phyloP scores from a whole-genome alignment of 2,797 vertebrate genomes.

The Chiropotes sagulatus region DNA sequence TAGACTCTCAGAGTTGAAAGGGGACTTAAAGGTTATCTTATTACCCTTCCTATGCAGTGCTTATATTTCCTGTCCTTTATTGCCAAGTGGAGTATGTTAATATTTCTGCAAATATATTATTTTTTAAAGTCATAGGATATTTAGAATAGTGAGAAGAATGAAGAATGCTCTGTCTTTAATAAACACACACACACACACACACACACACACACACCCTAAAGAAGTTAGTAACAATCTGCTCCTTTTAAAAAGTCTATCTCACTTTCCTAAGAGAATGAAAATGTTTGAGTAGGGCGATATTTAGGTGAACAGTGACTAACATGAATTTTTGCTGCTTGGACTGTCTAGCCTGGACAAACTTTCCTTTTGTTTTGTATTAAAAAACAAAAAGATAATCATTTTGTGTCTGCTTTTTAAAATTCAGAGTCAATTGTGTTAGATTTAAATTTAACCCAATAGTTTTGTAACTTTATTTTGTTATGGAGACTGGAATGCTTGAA shows the following conservation, averaged over 20 bases:
- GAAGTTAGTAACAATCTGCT: conserved; percentile 45
- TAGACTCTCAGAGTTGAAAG: not conserved
- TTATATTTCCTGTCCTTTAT: conserved; percentile 63
- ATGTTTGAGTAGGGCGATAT: not conserved
- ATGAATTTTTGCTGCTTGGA: not conserved
- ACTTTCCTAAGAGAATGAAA: not conserved
- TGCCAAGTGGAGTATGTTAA: conserved; percentile 51
- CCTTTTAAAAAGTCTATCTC: not conserved
- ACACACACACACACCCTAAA: not conserved
- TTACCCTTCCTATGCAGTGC: not conserved
- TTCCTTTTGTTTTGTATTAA: conserved; percentile 31
- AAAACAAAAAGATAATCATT: not conserved
- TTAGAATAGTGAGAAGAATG: conserved; percentile 23
- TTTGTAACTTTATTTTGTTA: not conserved
- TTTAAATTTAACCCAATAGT: not conserved
- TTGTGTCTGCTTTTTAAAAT: not conserved
- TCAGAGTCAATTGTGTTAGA: not conserved
- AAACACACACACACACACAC: not conserved
- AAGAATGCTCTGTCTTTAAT: conserved; percentile 28
- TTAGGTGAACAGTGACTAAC: not conserved
- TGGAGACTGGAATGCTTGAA: not conserved
- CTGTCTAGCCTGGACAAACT: not conserved
- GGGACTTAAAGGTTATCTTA: conserved; percentile 1
- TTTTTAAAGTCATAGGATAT: not conserved
- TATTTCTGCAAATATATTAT: conserved; percentile 46